Evolutionary conservation across 2,113 vertebrate genomes (phyloP), one percentile per base, ranked within the genome.

Genomic region (Callocephalon fimbriatum): DNA sequence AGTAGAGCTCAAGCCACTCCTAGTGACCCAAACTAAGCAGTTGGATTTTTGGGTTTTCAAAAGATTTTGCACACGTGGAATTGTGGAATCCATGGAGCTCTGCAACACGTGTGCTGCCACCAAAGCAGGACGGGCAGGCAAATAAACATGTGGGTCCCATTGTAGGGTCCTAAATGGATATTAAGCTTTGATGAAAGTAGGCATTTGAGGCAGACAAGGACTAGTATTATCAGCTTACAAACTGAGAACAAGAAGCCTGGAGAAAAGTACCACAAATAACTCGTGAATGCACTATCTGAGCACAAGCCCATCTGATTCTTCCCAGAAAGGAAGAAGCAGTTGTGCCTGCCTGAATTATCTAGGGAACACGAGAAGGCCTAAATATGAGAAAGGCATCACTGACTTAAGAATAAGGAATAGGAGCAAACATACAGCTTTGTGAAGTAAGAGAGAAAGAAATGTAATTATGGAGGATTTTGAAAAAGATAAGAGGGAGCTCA

Each of bases 31-130:
- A 86, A 88, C 68, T 83, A 93, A 68, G 71, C n/a, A 71, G 19
- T 8, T 51, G 26, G 53, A 61, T 82, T 92, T 85, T 88, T 35
- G 23, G 53, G 65, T 75, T 92, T 88, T 91, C 53, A 73, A 61
- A 91, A 91, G 48, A 40, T 32, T 91, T 35, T 85, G 37, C 27
- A 79, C 15, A 40, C 0, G 0, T 45, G 32, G 58, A 92, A 76
- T 15, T 48, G 37, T 44, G 48, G 40, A 79, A 88, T 61, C 32
- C 53, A 51, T 20, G 26, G 31, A 86, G 22, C 21, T 62, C 17
- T 63, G 54, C 0, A 4, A 67, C n/a, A 77, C 1, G 3, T 35
- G 40, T 9, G 3, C 32, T 76, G 22, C 29, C 50, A 71, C 7
- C 4, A 20, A 83, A 76, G 10, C 0, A 1, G 12, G 16, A 74